Conservation (phyloP, 2,113 vertebrate genomes). For the Thunnus thynnus region DNA sequence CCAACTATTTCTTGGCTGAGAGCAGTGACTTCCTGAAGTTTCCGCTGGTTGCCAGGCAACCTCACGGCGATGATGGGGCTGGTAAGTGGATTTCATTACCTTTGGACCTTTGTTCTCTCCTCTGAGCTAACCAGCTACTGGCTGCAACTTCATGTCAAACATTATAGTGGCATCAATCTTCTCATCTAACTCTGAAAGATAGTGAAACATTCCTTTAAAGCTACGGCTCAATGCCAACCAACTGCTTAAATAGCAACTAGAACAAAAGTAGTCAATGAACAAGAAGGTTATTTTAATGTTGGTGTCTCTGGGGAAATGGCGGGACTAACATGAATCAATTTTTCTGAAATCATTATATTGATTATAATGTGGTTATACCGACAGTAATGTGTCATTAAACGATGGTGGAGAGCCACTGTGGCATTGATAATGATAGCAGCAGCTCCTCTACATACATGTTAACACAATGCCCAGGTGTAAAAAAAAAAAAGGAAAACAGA, state of each 20-base stretch:
- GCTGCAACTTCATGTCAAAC: too few species aligned
- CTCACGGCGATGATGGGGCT: not conserved
- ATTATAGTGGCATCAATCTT: too few species aligned
- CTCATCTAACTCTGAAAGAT: too few species aligned
- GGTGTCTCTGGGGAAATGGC: not conserved
- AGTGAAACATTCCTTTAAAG: too few species aligned
- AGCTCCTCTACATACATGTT: not conserved
- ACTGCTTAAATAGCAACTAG: too few species aligned
- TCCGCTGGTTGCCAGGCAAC: not conserved
- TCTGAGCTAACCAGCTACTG: too few species aligned
- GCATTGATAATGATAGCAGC: too few species aligned
- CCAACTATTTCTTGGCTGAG: not conserved
- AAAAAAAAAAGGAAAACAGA: not conserved
- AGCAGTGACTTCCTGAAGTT: not conserved
- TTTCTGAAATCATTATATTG: not conserved
- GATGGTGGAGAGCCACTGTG: not conserved
- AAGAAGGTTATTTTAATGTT: not conserved
- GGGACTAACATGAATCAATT: not conserved
- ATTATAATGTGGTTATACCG: not conserved
- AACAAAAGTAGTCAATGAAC: too few species aligned
- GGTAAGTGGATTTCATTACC: not conserved
- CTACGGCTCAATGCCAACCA: too few species aligned
- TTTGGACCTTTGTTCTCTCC: not conserved
- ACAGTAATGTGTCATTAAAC: not conserved
- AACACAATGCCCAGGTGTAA: constrained; percentile 15